phyloP scores from a whole-genome alignment of 2,797 vertebrate species.

The Eurystomus glaucurus region DNA sequence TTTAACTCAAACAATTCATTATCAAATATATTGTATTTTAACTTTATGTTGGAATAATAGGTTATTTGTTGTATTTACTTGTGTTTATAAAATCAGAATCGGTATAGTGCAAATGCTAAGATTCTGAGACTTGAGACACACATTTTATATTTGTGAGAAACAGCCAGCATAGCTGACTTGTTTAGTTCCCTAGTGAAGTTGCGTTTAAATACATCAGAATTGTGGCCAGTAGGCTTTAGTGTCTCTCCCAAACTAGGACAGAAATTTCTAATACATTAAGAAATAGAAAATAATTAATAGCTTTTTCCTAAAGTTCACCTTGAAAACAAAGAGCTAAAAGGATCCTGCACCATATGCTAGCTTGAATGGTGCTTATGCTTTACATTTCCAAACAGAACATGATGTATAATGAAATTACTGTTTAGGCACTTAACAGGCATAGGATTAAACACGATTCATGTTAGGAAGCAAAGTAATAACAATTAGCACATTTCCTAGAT shows the following conservation, averaged over 20 bases:
- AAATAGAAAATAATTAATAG: not conserved
- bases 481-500: conserved; percentile 8
- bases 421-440: not conserved
- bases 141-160: not conserved
- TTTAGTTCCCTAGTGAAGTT: not conserved
- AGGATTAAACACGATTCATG: not conserved
- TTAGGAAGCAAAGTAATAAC: not conserved
- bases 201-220: not conserved
- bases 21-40: not conserved
- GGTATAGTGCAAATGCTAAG: not conserved
- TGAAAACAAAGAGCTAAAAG: not conserved
- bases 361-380: not conserved
- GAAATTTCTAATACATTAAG: not conserved
- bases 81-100: not conserved
- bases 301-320: not conserved
- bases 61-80: not conserved
- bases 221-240: not conserved
- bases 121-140: not conserved
- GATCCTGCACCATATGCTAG: not conserved
- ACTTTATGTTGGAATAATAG: not conserved
- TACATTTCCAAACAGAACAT: not conserved
- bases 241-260: not conserved
- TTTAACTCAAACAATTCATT: not conserved
- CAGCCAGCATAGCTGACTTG: not conserved
- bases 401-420: not conserved